A percentile compares a stretch with the other conserved stretches of the same genome.
Conservation (phyloP, 1,140 invertebrate genomes). For the Lanistes nyassanus region DNA sequence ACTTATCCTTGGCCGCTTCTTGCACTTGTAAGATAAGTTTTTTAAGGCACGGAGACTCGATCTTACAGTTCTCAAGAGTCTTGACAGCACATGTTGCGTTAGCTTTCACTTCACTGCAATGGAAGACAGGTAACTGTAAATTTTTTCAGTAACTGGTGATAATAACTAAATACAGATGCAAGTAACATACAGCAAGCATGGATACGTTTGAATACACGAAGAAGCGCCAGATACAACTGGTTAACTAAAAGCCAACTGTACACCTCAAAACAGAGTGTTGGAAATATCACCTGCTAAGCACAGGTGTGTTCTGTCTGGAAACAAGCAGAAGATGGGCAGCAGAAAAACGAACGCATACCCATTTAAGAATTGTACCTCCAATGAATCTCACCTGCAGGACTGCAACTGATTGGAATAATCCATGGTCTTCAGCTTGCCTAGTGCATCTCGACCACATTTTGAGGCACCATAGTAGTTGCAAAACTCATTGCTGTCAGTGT, state of each 20-base stretch:
- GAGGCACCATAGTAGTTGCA: conserved; percentile 7
- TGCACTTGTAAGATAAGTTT: neutral
- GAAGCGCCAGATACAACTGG: too few species aligned
- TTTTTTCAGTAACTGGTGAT: too few species aligned
- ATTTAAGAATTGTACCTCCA: too few species aligned
- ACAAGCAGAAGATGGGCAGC: too few species aligned
- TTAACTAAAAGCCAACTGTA: too few species aligned
- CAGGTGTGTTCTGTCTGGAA: too few species aligned
- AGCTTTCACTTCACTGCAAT: neutral
- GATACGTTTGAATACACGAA: too few species aligned
- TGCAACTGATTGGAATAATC: neutral
- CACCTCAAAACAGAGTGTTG: too few species aligned
- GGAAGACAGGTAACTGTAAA: neutral
- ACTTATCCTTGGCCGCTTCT: neutral
- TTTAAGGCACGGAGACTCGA: conserved; percentile 12
- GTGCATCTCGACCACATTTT: conserved; percentile 3
- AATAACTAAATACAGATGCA: too few species aligned
- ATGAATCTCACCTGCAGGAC: neutral
- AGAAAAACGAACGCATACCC: too few species aligned
- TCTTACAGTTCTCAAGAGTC: neutral
- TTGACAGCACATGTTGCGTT: neutral
- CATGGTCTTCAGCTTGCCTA: neutral
- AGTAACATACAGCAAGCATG: too few species aligned
- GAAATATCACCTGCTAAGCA: too few species aligned
- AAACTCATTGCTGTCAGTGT: neutral